Base-by-base conservation (phyloP, 2,113 vertebrate genomes). In the Galemys pyrenaicus region DNA sequence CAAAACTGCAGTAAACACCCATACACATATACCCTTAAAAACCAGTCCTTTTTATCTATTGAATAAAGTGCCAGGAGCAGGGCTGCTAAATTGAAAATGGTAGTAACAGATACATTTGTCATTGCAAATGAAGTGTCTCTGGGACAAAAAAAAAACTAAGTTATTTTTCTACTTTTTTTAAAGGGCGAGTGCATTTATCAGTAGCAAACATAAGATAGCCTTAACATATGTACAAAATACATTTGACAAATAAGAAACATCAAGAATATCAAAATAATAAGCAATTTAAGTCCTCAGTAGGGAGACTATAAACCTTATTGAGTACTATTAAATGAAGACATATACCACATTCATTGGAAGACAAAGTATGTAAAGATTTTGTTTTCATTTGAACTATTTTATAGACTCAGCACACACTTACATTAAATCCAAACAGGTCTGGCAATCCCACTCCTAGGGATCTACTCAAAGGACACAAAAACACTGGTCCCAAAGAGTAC, bases 101-200 rank as follows among this genome's bases (percentile, higher is more conserved):
- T 62, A 22, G 30, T 77, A 35, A 93, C 54, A 77, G 37, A 88
- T 32, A 91, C 11, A 80, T 46, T 24, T 86, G 37, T 82, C 41
- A 86, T 85, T 93, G 81, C 87, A 79, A 94, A 87, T 44, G 35
- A 95, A 82, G 6, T 37, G 0, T 82, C 30, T 80, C 75, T 84
- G 54, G 77, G 15, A 74, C 5, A 49, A 78, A 86, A 87, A 78
- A 86, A 87, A 8, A 75, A 24, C 49, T 71, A 77, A 65, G 11
- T n/a, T 82, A n/a, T 87, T 19, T 85, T 85, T 94, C 22, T 75
- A 85, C 26, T 82, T 60, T 46, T 32, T 75, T 74, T 19, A 17
- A 60, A 9, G 17, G 0, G 32, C 30, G 15, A 24, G 28, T 87
- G 64, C 26, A 80, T 54, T 56, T 35, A 54, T 0, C 2, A 75